Conservation (phyloP, 1,140 invertebrate species). For the Drosophila prosaltans region DNA sequence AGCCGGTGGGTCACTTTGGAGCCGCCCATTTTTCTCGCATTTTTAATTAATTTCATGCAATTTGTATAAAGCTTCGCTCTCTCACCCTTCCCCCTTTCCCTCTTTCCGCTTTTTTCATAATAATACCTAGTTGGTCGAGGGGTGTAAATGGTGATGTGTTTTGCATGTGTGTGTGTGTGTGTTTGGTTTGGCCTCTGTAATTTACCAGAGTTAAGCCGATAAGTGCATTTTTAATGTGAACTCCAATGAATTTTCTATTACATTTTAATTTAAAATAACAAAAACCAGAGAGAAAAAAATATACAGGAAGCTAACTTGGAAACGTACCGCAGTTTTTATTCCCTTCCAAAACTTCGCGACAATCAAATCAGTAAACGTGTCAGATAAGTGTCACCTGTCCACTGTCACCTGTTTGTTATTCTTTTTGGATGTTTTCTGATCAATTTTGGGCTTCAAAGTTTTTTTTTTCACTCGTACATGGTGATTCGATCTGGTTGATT, state of each 20-base stretch:
- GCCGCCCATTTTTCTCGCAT: conserved; percentile 74
- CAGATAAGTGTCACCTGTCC: no score
- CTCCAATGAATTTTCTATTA: conserved; percentile 80
- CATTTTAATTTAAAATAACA: conserved; percentile 81
- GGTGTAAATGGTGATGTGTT: not conserved
- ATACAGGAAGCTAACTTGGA: not conserved
- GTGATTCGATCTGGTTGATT: no score
- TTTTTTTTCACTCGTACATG: no score
- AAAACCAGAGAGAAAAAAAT: conserved; percentile 37
- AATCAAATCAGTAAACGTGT: no score
- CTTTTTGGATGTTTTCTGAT: no score
- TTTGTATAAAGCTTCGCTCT: conserved; percentile 49
- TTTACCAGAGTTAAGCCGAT: conserved; percentile 76
- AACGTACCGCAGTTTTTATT: no score
- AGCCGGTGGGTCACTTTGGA: conserved; percentile 70
- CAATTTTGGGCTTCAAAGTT: no score
- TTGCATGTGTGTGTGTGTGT: conserved; percentile 6
- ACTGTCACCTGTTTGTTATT: no score
- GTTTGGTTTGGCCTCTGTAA: conserved; percentile 51
- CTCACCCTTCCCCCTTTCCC: not conserved
- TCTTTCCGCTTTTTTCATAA: not conserved
- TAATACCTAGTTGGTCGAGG: not conserved
- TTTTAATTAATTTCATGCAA: conserved; percentile 82
- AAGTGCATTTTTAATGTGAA: conserved; percentile 79
- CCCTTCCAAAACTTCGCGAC: no score